Base-by-base conservation (phyloP, 2,888 invertebrate genomes). In the Teinopalpus imperialis region DNA sequence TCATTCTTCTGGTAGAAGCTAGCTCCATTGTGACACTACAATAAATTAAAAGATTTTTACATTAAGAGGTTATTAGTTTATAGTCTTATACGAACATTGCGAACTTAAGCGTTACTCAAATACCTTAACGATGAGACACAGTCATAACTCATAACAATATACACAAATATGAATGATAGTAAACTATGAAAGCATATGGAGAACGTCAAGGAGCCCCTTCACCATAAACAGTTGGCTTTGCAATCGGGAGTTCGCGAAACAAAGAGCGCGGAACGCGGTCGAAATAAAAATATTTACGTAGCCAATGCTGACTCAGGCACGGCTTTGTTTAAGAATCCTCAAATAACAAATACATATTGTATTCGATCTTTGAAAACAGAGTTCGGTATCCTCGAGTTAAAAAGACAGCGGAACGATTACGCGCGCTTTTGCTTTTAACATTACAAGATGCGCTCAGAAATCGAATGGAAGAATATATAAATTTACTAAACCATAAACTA, bases 251-350 rank as follows among this genome's bases (percentile, higher is more conserved):
- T 85, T 85, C 77, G 85, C 85, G 81, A 85, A 86, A 86, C 86
- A 87, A 87, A 85, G 82, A 74, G 63, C 61, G 53, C 66, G 58
- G 64, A 70, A 71, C 68, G 69, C 66, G 68, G 68, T 64, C 73
- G 67, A 81, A 83, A 85, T 83, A 85, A 86, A 86, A 86, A 86
- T 85, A 86, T 85, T 86, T 85, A 81, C 74, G 73, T 70, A 72
- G 73, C 66, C 67, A 62, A 60, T 63, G 72, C 79, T 85, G 86
- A 85, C 74, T 86, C 85, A 85, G 69, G 50, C 66, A 35, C 56
- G 56, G 81, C 85, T 86, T 86, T 85, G 85, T 86, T 80, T 76
- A 75, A 73, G 76, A 78, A 78, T 74, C 78, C 69, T 74, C 70
- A 69, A 69, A 63, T 59, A 69, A 63, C 64, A 66, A 79, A 83